Conservation (phyloP, 2,888 invertebrate genomes). For the Apotomis capreana region DNA sequence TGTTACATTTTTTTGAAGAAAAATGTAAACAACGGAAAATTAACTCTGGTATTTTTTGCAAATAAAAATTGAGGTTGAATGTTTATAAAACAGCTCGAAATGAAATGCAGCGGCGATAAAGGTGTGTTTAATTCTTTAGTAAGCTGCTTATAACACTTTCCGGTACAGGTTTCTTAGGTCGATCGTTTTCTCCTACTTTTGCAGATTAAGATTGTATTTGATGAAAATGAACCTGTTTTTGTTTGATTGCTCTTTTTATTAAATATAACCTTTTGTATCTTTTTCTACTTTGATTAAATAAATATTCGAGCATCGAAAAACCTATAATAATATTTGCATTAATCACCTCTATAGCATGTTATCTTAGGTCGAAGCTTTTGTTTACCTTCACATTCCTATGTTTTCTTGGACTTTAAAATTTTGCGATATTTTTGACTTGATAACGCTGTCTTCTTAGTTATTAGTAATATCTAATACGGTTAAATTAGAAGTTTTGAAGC, state of each 20-base stretch:
- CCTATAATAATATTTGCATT: background rate
- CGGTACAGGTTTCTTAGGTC: conserved; percentile 41
- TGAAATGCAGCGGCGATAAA: conserved; percentile 39
- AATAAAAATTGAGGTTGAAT: conserved; percentile 39
- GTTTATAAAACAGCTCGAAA: conserved; percentile 37
- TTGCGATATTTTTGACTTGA: background rate
- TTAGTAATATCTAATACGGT: no score
- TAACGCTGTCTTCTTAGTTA: no score
- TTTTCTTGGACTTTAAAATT: background rate
- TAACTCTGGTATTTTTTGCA: conserved; percentile 37
- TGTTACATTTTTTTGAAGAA: conserved; percentile 43
- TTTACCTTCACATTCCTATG: conserved; percentile 3
- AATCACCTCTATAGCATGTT: conserved; percentile 25
- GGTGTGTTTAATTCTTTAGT: conserved; percentile 34
- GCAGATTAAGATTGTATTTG: conserved; percentile 29
- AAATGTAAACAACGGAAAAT: conserved; percentile 41
- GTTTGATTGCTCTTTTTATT: background rate
- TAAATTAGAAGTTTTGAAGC: no score
- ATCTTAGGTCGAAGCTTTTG: background rate
- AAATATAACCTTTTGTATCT: no score
- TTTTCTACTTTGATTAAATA: no score
- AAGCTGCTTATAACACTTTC: conserved; percentile 43
- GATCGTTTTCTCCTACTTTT: conserved; percentile 39
- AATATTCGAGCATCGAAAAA: background rate
- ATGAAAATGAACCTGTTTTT: background rate